These are phyloP conservation scores for Hippolais icterina DNA, from an alignment of 2,113 vertebrate genomes.

Conservation along the genomic window DNA sequence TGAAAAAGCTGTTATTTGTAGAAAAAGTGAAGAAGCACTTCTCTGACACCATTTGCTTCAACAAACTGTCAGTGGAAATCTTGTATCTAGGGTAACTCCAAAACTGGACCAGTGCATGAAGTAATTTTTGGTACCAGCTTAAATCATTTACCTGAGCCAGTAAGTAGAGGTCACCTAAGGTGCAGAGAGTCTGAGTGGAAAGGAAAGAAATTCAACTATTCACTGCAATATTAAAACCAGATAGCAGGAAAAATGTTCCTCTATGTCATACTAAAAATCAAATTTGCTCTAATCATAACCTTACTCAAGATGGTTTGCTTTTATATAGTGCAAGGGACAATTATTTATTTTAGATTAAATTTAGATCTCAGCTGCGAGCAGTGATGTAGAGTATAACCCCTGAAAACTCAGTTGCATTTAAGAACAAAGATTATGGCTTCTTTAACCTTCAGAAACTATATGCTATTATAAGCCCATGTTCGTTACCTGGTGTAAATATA, in stretches of 20 bases:
- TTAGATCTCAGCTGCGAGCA: background rate
- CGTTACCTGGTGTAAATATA: constrained; percentile 66
- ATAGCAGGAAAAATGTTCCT: constrained; percentile 15
- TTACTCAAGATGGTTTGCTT: background rate
- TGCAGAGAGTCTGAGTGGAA: background rate
- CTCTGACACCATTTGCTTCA: background rate
- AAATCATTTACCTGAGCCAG: background rate
- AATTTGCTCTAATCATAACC: constrained; percentile 19
- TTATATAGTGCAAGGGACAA: constrained; percentile 7
- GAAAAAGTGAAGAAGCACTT: background rate
- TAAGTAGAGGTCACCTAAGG: background rate
- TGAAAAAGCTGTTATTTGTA: background rate
- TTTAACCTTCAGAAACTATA: constrained; percentile 68
- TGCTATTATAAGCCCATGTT: constrained; percentile 31
- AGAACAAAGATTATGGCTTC: constrained; percentile 10
- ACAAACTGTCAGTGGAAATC: background rate
- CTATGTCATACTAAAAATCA: constrained; percentile 32
- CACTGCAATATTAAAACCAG: constrained; percentile 6
- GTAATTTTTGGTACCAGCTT: background rate
- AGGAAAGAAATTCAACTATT: background rate
- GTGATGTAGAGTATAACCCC: constrained; percentile 14
- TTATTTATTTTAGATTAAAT: constrained; percentile 57
- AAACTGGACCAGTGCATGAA: background rate
- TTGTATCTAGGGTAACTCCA: background rate
- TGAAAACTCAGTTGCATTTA: constrained; percentile 51